A percentile compares a stretch with the other conserved stretches of the same genome.
Evolutionary conservation across 2,888 invertebrate species (phyloP).

Genomic region (Caradrina clavipalpis): DNA sequence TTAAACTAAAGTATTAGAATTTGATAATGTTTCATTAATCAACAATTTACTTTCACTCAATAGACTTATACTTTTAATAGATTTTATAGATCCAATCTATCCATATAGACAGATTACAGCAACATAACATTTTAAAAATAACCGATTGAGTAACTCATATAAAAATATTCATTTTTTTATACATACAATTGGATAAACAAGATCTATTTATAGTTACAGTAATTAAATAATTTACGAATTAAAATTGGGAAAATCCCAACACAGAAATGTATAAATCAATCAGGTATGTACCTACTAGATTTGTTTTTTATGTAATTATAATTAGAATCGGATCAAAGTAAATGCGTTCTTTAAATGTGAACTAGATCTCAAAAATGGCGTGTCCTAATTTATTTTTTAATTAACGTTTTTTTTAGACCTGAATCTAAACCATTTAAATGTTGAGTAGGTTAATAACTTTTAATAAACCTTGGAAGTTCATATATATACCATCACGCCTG

Average conservation of each 20-base stretch:
- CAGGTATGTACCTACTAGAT: not conserved
- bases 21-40: too few relatives aligned
- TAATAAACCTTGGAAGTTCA: not conserved
- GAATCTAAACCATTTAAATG: not conserved
- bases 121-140: not conserved
- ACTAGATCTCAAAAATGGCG: conserved; percentile 14
- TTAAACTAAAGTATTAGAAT: too few relatives aligned
- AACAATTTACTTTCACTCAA: conserved; percentile 34
- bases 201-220: not conserved
- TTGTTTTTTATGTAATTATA: not conserved
- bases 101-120: not conserved
- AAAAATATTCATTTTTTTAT: not conserved
- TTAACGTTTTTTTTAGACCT: conserved; percentile 8
- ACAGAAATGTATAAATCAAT: not conserved
- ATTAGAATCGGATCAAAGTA: not conserved
- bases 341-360: not conserved
- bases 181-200: not conserved
- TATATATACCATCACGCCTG: too few relatives aligned
- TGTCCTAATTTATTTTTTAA: conserved; percentile 12
- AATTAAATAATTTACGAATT: not conserved
- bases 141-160: not conserved
- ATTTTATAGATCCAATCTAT: not conserved
- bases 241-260: not conserved
- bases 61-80: too few relatives aligned
- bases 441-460: conserved; percentile 1